A percentile compares a stretch with the other conserved stretches of the same genome.
Conservation (phyloP, 2,113 vertebrate species). For the Heloderma charlesbogerti region DNA sequence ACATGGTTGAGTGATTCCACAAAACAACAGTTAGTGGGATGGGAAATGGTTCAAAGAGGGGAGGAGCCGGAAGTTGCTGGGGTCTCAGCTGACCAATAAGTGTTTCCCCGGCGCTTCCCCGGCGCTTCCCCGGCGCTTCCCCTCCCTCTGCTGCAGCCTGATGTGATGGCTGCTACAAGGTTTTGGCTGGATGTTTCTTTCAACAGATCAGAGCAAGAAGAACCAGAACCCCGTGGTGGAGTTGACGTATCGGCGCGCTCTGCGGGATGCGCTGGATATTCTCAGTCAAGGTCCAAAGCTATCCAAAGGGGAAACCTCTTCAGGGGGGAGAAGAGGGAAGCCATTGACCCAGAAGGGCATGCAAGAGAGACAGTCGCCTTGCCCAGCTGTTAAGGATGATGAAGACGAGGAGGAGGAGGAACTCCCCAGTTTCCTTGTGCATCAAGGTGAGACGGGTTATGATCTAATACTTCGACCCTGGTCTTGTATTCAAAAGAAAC, state of each 20-base stretch:
- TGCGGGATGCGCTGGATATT: constrained; percentile 74
- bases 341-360: fast-evolving
- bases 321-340: fast-evolving
- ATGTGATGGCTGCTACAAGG: no score
- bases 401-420: constrained; percentile 78
- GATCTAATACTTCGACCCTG: neutral
- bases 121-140: no score
- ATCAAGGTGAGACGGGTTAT: constrained; percentile 67
- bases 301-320: fast-evolving
- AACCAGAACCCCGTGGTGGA: constrained; percentile 52
- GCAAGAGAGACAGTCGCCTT: fast-evolving
- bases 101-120: no score
- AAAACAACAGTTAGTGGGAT: no score
- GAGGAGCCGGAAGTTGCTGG: no score
- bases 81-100: no score
- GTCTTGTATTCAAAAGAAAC: neutral
- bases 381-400: constrained; percentile 54
- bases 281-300: neutral
- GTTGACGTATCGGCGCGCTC: constrained; percentile 72
- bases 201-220: constrained; percentile 15
- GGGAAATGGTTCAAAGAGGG: no score
- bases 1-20: no score
- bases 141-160: neutral
- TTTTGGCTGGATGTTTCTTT: fast-evolving
- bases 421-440: constrained; percentile 74